phyloP scores from a whole-genome alignment of 2,888 invertebrate genomes.

The Thyatira batis region DNA sequence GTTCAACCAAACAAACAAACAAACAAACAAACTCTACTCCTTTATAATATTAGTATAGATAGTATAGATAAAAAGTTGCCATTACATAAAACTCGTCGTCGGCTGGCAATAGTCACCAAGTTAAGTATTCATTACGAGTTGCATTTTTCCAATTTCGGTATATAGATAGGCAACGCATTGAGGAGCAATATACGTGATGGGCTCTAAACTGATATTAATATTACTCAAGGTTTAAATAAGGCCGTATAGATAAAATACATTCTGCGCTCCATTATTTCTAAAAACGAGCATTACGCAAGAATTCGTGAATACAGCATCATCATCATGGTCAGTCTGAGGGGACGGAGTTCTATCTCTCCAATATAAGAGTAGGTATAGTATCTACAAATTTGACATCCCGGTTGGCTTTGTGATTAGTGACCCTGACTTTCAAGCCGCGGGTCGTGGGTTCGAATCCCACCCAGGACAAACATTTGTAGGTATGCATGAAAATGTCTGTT shows the following conservation, averaged over 20 bases:
- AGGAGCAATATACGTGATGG: conserved; percentile 24
- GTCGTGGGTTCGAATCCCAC: too few relatives aligned
- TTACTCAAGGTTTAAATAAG: neutral
- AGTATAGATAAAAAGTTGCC: too few relatives aligned
- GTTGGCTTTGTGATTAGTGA: too few relatives aligned
- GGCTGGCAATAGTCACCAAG: too few relatives aligned
- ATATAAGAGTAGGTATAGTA: neutral
- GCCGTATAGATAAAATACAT: neutral
- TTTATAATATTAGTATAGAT: too few relatives aligned
- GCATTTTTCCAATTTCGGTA: neutral
- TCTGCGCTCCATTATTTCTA: neutral
- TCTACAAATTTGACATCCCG: too few relatives aligned
- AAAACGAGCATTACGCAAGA: neutral
- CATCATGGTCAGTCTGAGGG: neutral
- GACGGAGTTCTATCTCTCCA: neutral
- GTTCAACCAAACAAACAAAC: too few relatives aligned
- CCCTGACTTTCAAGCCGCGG: too few relatives aligned
- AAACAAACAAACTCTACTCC: too few relatives aligned
- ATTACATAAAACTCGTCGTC: too few relatives aligned
- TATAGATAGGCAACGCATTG: conserved; percentile 2
- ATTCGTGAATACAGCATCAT: neutral
- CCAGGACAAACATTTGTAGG: too few relatives aligned
- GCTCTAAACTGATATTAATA: conserved; percentile 5
- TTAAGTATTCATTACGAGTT: neutral
- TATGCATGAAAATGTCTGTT: too few relatives aligned